Percentiles rank a stretch among this genome's conserved stretches.
Evolutionary conservation across 2,888 invertebrate species (phyloP).

Genomic region (Apotomis betuletana): DNA sequence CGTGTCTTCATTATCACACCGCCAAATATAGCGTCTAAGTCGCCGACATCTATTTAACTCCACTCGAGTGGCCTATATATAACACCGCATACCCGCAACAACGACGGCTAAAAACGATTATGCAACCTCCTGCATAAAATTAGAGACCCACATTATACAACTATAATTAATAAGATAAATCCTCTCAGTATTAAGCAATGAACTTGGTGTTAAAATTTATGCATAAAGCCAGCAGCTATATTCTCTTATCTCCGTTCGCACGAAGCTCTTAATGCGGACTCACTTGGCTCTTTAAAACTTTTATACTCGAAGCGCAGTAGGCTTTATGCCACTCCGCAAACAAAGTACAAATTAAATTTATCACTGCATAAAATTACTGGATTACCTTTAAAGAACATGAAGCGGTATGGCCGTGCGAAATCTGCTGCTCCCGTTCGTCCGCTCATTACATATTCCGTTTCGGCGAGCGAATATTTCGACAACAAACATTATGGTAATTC

Average conservation of each 20-base stretch:
- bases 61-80: not conserved
- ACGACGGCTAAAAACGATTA: not conserved
- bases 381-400: slow-evolving; percentile 68
- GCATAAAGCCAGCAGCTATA: slow-evolving; percentile 20
- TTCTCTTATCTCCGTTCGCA: slow-evolving; percentile 35
- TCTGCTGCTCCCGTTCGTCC: slow-evolving; percentile 66
- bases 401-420: slow-evolving; percentile 67
- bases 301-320: slow-evolving; percentile 37
- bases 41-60: not conserved
- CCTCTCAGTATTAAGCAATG: not conserved
- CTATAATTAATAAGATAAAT: slow-evolving; percentile 1
- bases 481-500: slow-evolving; percentile 81
- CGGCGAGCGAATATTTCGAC: slow-evolving; percentile 77
- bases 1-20: slow-evolving; percentile 36
- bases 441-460: slow-evolving; percentile 77
- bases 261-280: slow-evolving; percentile 22
- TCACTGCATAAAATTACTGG: slow-evolving; percentile 67
- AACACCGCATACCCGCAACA: not conserved
- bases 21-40: slow-evolving; percentile 24
- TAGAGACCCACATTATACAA: not conserved
- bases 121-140: not conserved
- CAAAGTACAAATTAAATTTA: slow-evolving; percentile 67
- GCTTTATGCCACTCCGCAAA: slow-evolving; percentile 47
- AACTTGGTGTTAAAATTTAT: slow-evolving; percentile 15
- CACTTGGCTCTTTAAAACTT: slow-evolving; percentile 39